Base-by-base conservation (phyloP, 2,113 vertebrate genomes). In the Coregonus clupeaformis region DNA sequence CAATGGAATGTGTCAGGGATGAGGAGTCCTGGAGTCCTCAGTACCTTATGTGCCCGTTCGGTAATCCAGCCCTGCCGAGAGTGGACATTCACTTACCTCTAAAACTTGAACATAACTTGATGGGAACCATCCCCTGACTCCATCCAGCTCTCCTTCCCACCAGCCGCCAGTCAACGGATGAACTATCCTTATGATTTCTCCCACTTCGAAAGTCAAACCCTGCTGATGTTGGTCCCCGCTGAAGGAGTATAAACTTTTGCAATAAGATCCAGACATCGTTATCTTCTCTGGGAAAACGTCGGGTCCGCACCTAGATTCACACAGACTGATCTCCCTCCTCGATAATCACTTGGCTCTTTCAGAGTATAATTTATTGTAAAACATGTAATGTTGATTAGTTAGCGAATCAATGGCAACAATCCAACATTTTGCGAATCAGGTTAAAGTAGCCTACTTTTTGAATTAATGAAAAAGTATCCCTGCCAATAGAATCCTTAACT, bases 131-230 rank as follows among this genome's bases (percentile, higher is more conserved):
- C 97, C 97, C 0, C 93, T 88, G 67, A 86, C 82, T 76, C 96
- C 97, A 81, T 98, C 96, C 85, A 94, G 96, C 93, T 98, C 96
- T 36, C 97, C 97, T 91, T 98, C 97, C 96, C 97, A 98, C 97
- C 97, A 98, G 80, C 97, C 97, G 71, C 95, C 97, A 68, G 96
- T 94, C 68, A 94, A 89, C 86, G 94, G 92, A 89, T 97, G 96
- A 64, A 96, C 90, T 80, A 98, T 91, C 57, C 89, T 93, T 77
- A 98, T 92, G n/a, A 96, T 84, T 72, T 98, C 97, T 25, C 97
- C 97, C 3, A 94, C 94, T 67, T 94, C 90, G 86, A 98, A 98
- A 88, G 90, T 93, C 73, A 98, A 92, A 27, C 97, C 97, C 80
- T 96, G 95, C 80, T 93, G 91, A 85, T 97, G 96, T 85, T 96